A percentile compares a stretch with the other conserved stretches of the same genome.
phyloP scores from a whole-genome alignment of 2,888 invertebrate genomes.

The Papilio elwesi region DNA sequence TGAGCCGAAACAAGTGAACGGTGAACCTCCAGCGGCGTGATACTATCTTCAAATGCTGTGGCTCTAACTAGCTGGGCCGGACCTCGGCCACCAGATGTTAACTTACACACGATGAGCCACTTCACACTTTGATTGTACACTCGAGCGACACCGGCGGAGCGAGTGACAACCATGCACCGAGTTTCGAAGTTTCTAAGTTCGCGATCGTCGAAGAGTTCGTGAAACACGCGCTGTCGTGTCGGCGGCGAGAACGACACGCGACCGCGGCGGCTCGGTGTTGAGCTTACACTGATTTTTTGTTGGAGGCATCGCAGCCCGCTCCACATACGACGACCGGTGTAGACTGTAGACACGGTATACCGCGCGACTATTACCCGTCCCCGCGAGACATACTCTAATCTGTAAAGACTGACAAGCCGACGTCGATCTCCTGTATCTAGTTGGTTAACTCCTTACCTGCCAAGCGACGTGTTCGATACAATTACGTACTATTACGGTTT shows the following conservation, averaged over 20 bases:
- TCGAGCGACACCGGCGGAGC: slow-evolving; percentile 43
- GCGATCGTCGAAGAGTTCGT: slow-evolving; percentile 46
- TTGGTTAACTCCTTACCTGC: slow-evolving; percentile 69
- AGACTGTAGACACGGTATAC: slow-evolving; percentile 71
- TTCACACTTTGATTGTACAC: slow-evolving; percentile 66
- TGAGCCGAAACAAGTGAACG: slow-evolving; percentile 77
- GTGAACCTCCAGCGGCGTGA: slow-evolving; percentile 76
- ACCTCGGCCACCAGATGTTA: slow-evolving; percentile 80
- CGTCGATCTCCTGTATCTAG: slow-evolving; percentile 62
- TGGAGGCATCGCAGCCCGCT: slow-evolving; percentile 80
- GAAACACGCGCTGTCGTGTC: slow-evolving; percentile 41
- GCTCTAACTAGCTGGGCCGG: slow-evolving; percentile 65
- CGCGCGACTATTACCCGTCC: slow-evolving; percentile 66
- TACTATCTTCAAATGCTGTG: slow-evolving; percentile 66
- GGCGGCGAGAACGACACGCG: slow-evolving; percentile 59
- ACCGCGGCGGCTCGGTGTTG: slow-evolving; percentile 72
- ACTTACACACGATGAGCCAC: slow-evolving; percentile 75
- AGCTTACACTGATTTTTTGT: slow-evolving; percentile 84
- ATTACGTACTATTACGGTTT: slow-evolving; percentile 67
- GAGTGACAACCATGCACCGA: slow-evolving; percentile 40
- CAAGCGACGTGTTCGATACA: slow-evolving; percentile 67
- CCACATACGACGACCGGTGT: slow-evolving; percentile 82
- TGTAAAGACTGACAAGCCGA: slow-evolving; percentile 55
- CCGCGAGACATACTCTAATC: slow-evolving; percentile 53
- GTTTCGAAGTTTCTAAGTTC: slow-evolving; percentile 48